Percentiles rank a stretch among this genome's conserved stretches.
phyloP scores from a whole-genome alignment of 2,888 invertebrate genomes.

The Catocala nupta region DNA sequence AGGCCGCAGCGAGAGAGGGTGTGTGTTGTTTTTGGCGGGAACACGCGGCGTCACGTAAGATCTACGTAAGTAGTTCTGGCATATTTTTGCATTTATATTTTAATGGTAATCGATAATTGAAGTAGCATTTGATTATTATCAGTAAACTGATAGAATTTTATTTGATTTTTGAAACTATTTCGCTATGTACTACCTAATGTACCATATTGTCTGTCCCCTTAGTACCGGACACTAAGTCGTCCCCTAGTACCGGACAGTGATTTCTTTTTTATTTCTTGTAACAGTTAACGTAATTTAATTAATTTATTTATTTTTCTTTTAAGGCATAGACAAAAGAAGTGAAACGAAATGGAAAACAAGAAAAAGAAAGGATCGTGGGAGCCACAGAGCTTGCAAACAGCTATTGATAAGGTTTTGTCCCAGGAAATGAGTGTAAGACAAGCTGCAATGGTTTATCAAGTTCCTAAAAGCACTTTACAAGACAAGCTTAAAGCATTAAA shows the following conservation, averaged over 20 bases:
- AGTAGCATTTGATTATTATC: slow-evolving; percentile 21
- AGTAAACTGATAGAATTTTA: slow-evolving; percentile 22
- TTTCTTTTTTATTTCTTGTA: slow-evolving; percentile 20
- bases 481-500: slow-evolving; percentile 33
- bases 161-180: slow-evolving; percentile 25
- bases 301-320: slow-evolving; percentile 21
- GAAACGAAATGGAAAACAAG: slow-evolving; percentile 13
- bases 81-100: slow-evolving; percentile 24
- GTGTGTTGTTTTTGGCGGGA: slow-evolving; percentile 30
- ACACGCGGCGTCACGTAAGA: slow-evolving; percentile 33
- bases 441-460: slow-evolving; percentile 32
- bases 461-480: slow-evolving; percentile 40
- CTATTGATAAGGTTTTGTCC: slow-evolving; percentile 28
- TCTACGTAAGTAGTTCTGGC: slow-evolving; percentile 25
- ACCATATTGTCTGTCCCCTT: slow-evolving; percentile 21
- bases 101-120: slow-evolving; percentile 21
- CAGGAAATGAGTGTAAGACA: slow-evolving; percentile 26
- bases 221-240: slow-evolving; percentile 27
- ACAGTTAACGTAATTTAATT: slow-evolving; percentile 10
- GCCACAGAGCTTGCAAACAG: slow-evolving; percentile 26
- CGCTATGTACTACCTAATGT: slow-evolving; percentile 19
- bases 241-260: slow-evolving; percentile 28
- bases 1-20: slow-evolving; percentile 18
- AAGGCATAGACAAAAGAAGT: slow-evolving; percentile 20
- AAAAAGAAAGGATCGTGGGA: slow-evolving; percentile 39